Conservation (phyloP, 2,797 vertebrate genomes). For the Chanos chanos region DNA sequence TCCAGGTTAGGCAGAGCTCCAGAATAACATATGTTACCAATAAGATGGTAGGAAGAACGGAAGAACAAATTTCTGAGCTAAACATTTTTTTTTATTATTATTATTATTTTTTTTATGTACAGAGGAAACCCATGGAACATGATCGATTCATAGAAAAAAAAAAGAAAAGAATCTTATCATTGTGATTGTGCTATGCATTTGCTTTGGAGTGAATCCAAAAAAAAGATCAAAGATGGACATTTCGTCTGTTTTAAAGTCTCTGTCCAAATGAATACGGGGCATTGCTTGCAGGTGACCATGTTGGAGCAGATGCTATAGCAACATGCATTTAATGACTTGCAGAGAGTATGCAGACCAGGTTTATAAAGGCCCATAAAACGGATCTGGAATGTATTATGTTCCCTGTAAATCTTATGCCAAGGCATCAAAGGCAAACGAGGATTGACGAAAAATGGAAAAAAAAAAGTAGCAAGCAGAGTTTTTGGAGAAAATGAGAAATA, state of each 20-base stretch:
- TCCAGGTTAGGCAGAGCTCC: too few relatives aligned
- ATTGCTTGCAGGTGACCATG: conserved; percentile 51
- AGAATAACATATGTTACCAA: too few relatives aligned
- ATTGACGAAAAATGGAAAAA: conserved; percentile 43
- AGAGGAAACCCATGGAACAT: too few relatives aligned
- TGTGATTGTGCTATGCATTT: background rate
- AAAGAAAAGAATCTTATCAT: too few relatives aligned
- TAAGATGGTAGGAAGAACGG: too few relatives aligned
- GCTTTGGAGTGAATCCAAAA: background rate
- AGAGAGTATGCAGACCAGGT: conserved; percentile 46
- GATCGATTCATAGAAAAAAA: too few relatives aligned
- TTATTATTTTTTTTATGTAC: too few relatives aligned
- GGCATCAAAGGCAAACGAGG: conserved; percentile 58
- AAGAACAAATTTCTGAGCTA: too few relatives aligned
- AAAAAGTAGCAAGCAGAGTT: conserved; percentile 31
- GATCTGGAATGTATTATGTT: conserved; percentile 61
- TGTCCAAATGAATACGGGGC: conserved; percentile 11
- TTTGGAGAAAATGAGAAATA: conserved; percentile 42
- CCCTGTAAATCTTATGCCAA: conserved; percentile 59
- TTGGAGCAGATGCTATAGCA: conserved; percentile 49
- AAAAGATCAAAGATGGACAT: background rate
- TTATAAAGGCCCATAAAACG: conserved; percentile 60
- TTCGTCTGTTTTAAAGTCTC: background rate
- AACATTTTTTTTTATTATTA: too few relatives aligned
- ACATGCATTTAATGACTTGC: conserved; percentile 56